Percentiles rank a stretch among this genome's conserved stretches.
These are phyloP conservation scores for Eumacrocentrus americanus DNA, from an alignment of 2,888 invertebrate genomes.

Conservation along the genomic window DNA sequence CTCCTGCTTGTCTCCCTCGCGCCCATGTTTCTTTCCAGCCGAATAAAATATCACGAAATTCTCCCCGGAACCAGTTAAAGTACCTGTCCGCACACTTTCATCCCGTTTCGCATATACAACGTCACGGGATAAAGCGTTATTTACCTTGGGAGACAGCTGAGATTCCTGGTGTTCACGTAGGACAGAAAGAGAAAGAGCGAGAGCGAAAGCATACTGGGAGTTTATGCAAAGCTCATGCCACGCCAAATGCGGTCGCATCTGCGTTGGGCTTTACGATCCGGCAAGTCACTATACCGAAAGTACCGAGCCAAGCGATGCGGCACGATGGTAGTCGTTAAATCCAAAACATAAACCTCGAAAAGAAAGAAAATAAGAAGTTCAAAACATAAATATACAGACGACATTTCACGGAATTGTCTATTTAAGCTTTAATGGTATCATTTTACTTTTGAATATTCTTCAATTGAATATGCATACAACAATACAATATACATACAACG, in stretches of 20 bases:
- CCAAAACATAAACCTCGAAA: conserved; percentile 15
- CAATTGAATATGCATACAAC: too few species aligned
- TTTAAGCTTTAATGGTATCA: too few species aligned
- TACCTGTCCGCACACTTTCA: conserved; percentile 27
- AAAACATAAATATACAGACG: background rate
- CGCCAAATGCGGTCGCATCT: conserved; percentile 35
- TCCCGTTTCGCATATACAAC: conserved; percentile 19
- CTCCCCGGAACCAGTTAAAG: conserved; percentile 10
- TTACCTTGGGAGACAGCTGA: conserved; percentile 30
- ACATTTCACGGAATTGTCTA: too few species aligned
- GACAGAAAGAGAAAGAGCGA: conserved; percentile 6
- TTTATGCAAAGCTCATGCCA: conserved; percentile 32
- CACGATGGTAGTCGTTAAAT: conserved; percentile 24
- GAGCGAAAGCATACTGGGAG: conserved; percentile 10
- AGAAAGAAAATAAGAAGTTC: background rate
- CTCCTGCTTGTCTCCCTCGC: background rate
- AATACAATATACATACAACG: too few species aligned
- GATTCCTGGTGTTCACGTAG: conserved; percentile 9
- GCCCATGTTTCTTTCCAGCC: conserved; percentile 2
- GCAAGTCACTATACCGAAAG: conserved; percentile 22
- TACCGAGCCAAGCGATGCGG: conserved; percentile 18
- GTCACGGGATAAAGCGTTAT: conserved; percentile 24
- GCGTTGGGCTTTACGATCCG: conserved; percentile 34
- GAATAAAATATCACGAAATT: conserved; percentile 11
- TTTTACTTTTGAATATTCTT: too few species aligned